Conservation (phyloP, 2,113 vertebrate species). For the Chroicocephalus ridibundus region DNA sequence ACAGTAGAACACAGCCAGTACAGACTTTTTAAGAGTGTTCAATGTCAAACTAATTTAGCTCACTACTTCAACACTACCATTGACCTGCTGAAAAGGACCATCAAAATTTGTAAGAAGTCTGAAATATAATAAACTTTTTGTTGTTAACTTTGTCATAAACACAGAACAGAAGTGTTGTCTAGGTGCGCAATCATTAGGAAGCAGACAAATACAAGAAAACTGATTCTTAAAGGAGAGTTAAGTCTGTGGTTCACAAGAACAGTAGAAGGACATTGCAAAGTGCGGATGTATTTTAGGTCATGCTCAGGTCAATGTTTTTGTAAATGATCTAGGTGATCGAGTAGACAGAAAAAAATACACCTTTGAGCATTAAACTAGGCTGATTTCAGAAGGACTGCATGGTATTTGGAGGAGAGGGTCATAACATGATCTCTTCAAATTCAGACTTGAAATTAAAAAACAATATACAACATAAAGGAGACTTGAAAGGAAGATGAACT, state of each 20-base stretch:
- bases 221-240: neutral
- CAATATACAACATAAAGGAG: neutral
- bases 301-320: neutral
- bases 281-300: neutral
- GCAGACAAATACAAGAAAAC: neutral
- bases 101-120: neutral
- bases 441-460: neutral
- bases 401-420: neutral
- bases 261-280: neutral
- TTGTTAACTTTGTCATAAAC: neutral
- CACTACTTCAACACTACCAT: neutral
- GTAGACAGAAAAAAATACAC: neutral
- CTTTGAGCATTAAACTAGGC: neutral
- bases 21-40: neutral
- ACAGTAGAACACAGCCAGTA: neutral
- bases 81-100: neutral
- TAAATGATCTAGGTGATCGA: neutral
- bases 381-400: neutral
- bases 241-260: accelerated
- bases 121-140: neutral
- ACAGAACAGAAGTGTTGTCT: neutral
- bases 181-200: neutral
- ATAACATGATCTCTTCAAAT: neutral
- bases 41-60: neutral
- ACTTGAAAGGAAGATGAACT: neutral